Conservation (phyloP, 2,113 vertebrate species). For the Mionectes macconnelli region DNA sequence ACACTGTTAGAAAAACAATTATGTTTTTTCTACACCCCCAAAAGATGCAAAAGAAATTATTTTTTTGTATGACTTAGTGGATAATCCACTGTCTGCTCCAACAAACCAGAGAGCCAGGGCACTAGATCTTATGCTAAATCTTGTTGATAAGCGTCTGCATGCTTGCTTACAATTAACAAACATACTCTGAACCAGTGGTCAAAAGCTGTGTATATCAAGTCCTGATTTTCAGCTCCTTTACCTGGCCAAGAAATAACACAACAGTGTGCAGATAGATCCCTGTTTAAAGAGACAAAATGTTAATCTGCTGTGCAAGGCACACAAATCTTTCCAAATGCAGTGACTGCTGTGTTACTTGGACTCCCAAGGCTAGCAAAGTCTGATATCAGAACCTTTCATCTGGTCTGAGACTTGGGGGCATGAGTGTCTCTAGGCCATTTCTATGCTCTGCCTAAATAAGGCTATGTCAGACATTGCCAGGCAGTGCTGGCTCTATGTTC, state of each 20-base stretch:
- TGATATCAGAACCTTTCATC: not conserved
- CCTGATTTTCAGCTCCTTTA: not conserved
- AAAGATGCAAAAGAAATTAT: not conserved
- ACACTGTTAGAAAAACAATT: not conserved
- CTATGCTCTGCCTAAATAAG: constrained; percentile 25
- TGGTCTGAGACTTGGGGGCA: not conserved
- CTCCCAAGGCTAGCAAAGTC: not conserved
- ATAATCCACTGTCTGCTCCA: not conserved
- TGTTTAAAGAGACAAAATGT: not conserved
- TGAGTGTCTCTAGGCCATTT: not conserved
- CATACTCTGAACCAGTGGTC: not conserved
- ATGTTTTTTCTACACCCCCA: not conserved
- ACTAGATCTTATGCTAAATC: not conserved
- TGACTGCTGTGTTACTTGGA: not conserved
- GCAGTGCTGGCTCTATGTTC: not conserved
- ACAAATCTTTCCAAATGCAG: not conserved
- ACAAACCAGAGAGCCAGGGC: not conserved
- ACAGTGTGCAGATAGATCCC: not conserved
- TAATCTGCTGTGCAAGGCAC: not conserved
- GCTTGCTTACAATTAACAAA: not conserved
- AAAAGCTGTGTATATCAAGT: not conserved
- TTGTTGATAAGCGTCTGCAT: not conserved
- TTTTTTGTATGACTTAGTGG: not conserved
- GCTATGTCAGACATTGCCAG: not conserved
- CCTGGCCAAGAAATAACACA: not conserved